Conservation (phyloP, 1,140 invertebrate genomes). For the Lerema accius region DNA sequence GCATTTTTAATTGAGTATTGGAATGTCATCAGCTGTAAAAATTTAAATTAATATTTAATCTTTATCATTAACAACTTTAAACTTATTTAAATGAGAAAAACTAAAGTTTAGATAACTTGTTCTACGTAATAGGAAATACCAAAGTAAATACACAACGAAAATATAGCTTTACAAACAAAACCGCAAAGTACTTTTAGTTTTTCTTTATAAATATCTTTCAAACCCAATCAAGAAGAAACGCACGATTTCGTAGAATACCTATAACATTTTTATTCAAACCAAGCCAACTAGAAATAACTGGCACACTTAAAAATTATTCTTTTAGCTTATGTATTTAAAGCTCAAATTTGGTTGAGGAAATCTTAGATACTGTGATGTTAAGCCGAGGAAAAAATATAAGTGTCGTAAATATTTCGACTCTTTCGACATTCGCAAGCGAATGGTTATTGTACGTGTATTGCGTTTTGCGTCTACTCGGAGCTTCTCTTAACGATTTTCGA, state of each 20-base stretch:
- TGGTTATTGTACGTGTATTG: conserved; percentile 68
- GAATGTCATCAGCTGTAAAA: too few species aligned
- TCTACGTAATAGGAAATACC: too few species aligned
- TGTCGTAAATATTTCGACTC: conserved; percentile 72
- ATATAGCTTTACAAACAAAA: neutral
- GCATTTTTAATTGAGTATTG: too few species aligned
- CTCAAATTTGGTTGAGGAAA: conserved; percentile 49
- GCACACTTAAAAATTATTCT: conserved; percentile 1
- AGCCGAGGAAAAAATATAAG: conserved; percentile 52
- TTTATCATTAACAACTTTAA: too few species aligned
- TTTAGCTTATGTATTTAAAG: conserved; percentile 38
- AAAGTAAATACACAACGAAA: too few species aligned
- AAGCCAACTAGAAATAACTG: conserved; percentile 49
- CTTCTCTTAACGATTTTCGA: conserved; percentile 55
- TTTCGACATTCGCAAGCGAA: conserved; percentile 50
- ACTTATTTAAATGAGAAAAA: too few species aligned
- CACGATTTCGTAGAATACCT: conserved; percentile 55
- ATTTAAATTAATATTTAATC: too few species aligned
- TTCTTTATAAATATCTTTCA: conserved; percentile 15
- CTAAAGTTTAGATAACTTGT: too few species aligned
- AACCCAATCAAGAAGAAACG: conserved; percentile 60
- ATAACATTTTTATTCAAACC: conserved; percentile 33
- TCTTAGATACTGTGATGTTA: conserved; percentile 45
- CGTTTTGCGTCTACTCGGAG: conserved; percentile 55
- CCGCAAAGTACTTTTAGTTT: neutral